phyloP scores from a whole-genome alignment of 2,888 invertebrate genomes.

The Oxystoma pomonae region DNA sequence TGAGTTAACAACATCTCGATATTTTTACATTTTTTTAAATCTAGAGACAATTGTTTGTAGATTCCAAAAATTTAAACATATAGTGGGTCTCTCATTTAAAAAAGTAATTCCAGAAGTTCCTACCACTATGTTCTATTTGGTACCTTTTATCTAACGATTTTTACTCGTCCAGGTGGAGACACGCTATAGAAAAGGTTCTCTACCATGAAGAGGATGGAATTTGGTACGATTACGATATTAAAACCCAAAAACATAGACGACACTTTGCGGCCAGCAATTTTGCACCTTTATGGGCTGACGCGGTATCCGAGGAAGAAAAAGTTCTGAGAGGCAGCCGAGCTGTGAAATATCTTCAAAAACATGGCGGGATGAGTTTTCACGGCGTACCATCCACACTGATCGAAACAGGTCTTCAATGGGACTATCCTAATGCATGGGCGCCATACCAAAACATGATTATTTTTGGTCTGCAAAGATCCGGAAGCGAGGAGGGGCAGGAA shows the following conservation, averaged over 20 bases:
- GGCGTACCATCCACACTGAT: slow-evolving; percentile 64
- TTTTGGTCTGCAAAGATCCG: slow-evolving; percentile 47
- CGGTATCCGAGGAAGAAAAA: slow-evolving; percentile 38
- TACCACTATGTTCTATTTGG: no score
- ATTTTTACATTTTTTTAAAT: no score
- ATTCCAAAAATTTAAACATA: no score
- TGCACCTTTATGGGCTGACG: slow-evolving; percentile 65
- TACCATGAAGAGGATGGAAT: slow-evolving; percentile 72
- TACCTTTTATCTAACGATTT: no score
- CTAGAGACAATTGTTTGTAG: no score
- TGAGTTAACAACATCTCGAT: no score
- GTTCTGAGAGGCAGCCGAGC: slow-evolving; percentile 47
- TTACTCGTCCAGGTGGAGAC: no score
- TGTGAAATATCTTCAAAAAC: slow-evolving; percentile 52
- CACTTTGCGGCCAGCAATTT: slow-evolving; percentile 69
- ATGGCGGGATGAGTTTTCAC: slow-evolving; percentile 41
- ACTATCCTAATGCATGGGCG: slow-evolving; percentile 83
- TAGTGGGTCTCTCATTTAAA: no score
- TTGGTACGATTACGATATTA: slow-evolving; percentile 67
- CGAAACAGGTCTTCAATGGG: slow-evolving; percentile 58
- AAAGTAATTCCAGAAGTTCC: no score
- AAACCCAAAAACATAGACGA: slow-evolving; percentile 52
- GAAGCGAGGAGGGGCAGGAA: slow-evolving; percentile 22
- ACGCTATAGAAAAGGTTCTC: slow-evolving; percentile 65
- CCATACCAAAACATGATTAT: slow-evolving; percentile 74